Conservation (phyloP, 1,140 invertebrate species). For the Aphidius gifuensis region DNA sequence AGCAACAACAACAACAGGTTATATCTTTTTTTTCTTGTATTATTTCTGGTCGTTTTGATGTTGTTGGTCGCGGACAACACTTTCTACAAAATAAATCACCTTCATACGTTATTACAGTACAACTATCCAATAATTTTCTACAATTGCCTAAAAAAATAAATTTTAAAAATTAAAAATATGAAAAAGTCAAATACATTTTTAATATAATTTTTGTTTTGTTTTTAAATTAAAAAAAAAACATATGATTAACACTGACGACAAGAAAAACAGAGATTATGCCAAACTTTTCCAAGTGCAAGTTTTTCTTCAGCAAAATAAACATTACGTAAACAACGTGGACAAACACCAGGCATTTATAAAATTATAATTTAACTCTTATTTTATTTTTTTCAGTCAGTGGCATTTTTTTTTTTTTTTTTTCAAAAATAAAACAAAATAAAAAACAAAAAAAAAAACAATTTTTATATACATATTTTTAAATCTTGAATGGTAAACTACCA, state of each 20-base stretch:
- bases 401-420: too few species aligned
- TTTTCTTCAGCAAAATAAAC: slow-evolving; percentile 50
- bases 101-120: slow-evolving; percentile 38
- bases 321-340: slow-evolving; percentile 47
- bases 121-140: slow-evolving; percentile 39
- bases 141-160: slow-evolving; percentile 40
- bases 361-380: too few species aligned
- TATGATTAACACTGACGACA: slow-evolving; percentile 43
- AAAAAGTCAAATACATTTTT: slow-evolving; percentile 1
- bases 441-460: too few species aligned
- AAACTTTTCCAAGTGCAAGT: slow-evolving; percentile 49
- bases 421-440: too few species aligned
- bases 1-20: not conserved
- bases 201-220: too few species aligned
- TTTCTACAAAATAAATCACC: slow-evolving; percentile 47
- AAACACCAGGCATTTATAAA: slow-evolving; percentile 40
- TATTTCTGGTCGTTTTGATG: not conserved
- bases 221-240: not conserved
- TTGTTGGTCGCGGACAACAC: slow-evolving; percentile 30
- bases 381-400: too few species aligned
- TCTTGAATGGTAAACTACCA: too few species aligned
- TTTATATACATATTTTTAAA: too few species aligned
- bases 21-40: not conserved
- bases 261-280: slow-evolving; percentile 51
- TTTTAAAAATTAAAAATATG: slow-evolving; percentile 2